These are phyloP conservation scores for Sebastes umbrosus DNA, from an alignment of 2,797 vertebrate genomes.

Conservation along the genomic window DNA sequence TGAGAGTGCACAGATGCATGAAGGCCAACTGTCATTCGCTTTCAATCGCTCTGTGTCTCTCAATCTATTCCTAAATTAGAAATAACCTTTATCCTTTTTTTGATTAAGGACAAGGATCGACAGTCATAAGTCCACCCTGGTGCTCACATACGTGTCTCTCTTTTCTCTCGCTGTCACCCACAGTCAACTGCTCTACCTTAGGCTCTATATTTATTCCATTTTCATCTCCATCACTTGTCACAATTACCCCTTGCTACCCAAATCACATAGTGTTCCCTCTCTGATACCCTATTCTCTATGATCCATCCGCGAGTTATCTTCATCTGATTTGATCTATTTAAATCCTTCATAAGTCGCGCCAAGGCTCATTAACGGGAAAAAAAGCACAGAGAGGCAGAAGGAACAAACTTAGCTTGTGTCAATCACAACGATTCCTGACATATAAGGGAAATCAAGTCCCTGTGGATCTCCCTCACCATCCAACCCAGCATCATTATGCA, in stretches of 20 bases:
- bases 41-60: slow-evolving; percentile 13
- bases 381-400: slow-evolving; percentile 29
- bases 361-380: slow-evolving; percentile 57
- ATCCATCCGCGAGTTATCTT: slow-evolving; percentile 48
- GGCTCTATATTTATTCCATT: slow-evolving; percentile 30
- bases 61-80: slow-evolving; percentile 27
- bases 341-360: slow-evolving; percentile 57
- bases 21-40: slow-evolving; percentile 45
- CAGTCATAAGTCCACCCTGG: background rate
- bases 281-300: slow-evolving; percentile 58
- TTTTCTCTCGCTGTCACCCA: background rate
- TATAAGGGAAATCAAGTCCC: slow-evolving; percentile 48
- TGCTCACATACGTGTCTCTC: background rate
- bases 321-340: slow-evolving; percentile 68
- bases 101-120: slow-evolving; percentile 7
- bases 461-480: slow-evolving; percentile 27
- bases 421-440: slow-evolving; percentile 63
- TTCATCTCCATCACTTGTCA: slow-evolving; percentile 28
- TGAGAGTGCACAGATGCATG: slow-evolving; percentile 19
- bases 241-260: slow-evolving; percentile 34
- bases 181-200: background rate
- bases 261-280: slow-evolving; percentile 46
- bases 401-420: slow-evolving; percentile 57
- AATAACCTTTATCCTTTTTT: slow-evolving; percentile 33
- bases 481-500: slow-evolving; percentile 51